Conservation (phyloP, 2,797 vertebrate genomes). For the Pantherophis alleghaniensis region DNA sequence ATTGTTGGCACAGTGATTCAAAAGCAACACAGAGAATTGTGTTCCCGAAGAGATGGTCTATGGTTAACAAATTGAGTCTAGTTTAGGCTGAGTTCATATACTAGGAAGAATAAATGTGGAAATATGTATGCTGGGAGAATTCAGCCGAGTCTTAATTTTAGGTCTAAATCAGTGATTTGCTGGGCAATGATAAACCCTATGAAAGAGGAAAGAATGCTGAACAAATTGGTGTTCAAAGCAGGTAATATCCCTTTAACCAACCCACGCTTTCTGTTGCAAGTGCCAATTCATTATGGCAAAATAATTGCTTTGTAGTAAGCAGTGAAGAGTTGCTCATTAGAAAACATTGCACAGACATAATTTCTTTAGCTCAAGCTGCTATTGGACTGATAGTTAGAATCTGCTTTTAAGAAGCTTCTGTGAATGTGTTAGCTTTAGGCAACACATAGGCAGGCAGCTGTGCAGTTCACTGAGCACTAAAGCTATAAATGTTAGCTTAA, state of each 20-base stretch:
- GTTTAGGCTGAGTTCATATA: neutral
- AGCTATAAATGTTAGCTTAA: slow-evolving; percentile 4
- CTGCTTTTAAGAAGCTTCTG: neutral
- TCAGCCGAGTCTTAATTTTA: neutral
- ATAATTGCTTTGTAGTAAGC: neutral
- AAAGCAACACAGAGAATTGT: neutral
- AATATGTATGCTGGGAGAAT: neutral
- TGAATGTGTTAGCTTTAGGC: neutral
- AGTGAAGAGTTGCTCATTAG: neutral
- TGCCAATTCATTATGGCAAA: neutral
- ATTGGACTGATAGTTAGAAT: neutral
- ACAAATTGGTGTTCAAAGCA: neutral
- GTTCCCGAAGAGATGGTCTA: neutral
- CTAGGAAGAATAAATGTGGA: neutral
- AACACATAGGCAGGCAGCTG: neutral
- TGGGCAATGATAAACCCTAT: neutral
- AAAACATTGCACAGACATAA: neutral
- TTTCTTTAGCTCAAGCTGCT: neutral
- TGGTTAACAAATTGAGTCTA: neutral
- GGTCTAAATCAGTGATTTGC: neutral
- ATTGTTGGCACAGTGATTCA: neutral
- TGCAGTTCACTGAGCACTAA: neutral
- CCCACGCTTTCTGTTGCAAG: neutral
- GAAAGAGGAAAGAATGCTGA: neutral
- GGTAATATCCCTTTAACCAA: neutral